phyloP scores from a whole-genome alignment of 2,113 vertebrate species.

The Psittacula cyanocephala region DNA sequence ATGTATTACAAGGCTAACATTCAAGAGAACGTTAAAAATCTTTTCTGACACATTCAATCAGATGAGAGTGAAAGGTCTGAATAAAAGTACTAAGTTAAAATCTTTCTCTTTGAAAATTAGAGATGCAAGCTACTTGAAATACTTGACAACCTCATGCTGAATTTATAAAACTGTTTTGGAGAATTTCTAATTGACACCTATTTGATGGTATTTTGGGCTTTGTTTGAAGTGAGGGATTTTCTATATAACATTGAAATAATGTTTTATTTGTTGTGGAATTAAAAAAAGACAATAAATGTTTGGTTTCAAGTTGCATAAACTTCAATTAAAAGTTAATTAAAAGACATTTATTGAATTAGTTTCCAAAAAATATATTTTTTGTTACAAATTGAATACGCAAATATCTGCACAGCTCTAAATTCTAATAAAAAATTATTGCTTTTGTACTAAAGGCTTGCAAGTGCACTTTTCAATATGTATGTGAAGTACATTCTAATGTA shows the following conservation, averaged over 20 bases:
- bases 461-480: not conserved
- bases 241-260: not conserved
- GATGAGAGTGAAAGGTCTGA: not conserved
- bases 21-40: not conserved
- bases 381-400: not conserved
- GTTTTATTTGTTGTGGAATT: not conserved
- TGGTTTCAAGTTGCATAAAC: not conserved
- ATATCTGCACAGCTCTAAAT: not conserved
- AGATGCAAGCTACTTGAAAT: not conserved
- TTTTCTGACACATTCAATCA: not conserved
- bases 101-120: not conserved
- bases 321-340: not conserved
- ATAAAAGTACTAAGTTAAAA: not conserved
- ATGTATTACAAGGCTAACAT: not conserved
- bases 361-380: not conserved
- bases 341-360: not conserved
- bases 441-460: not conserved
- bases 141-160: not conserved
- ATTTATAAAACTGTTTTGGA: not conserved
- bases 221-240: not conserved
- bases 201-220: not conserved
- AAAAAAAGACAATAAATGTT: not conserved
- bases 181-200: not conserved
- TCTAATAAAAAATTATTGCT: not conserved
- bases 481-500: not conserved